Base-by-base conservation (phyloP, 2,797 vertebrate genomes). In the Onychomys arenicola region DNA sequence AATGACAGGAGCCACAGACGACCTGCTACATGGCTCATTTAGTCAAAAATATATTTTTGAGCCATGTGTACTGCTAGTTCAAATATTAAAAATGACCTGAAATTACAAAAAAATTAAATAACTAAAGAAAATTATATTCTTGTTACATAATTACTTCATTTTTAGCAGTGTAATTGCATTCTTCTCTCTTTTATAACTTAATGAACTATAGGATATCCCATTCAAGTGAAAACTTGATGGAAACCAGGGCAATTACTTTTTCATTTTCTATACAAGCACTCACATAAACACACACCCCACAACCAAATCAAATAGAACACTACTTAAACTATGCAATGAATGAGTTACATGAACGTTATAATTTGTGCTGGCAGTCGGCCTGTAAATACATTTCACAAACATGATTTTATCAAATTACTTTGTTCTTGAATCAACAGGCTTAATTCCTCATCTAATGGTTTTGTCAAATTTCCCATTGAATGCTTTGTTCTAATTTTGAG, bases 121-220 rank as follows among this genome's bases (percentile, higher is more conserved):
- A 77, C 59, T 83, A 78, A 92, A 43, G 61, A 84, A 85, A 67
- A 67, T 46, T 85, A 25, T 40, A 49, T 84, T 65, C 32, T 85
- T 85, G 63, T 34, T 83, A 57, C 34, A 82, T 86, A 92, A 89
- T 32, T 32, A 88, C 40, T 71, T 86, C 63, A 65, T 40, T 93
- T 96, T 96, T 96, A 91, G 81, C 14, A 89, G 19, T 34, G 17
- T 84, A 93, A 91, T 89, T 82, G 11, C 27, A 55, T 29, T 89
- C n/a, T 89, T 61, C 67, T 94, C 76, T 71, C n/a, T 93, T 93
- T 89, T 88, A 76, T 59, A 91, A 91, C 80, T 84, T 91, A 93
- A 86, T 63, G n/a, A 91, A n/a, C 23, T 57, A 81, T 57, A 57
- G 71, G 78, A 84, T 89, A 85, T 93, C 43, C 63, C 73, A 75